Evolutionary conservation across 2,113 vertebrate genomes (phyloP).

Genomic region (Dicaeum eximium): DNA sequence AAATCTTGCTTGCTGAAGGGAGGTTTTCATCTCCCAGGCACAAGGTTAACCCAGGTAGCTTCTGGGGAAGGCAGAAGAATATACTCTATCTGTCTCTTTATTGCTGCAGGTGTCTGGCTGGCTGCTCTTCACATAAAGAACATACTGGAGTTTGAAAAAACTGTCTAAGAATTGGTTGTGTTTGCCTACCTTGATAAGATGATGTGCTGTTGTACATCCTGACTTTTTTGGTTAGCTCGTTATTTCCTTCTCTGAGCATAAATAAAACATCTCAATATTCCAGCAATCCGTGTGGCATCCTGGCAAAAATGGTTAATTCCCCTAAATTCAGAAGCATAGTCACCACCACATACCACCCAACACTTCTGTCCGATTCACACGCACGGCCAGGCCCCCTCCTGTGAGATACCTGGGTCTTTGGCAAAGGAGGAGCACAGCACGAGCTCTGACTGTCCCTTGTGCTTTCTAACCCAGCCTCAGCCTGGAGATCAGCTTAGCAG

Average conservation of each 20-base stretch:
- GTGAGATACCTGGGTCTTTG: not conserved
- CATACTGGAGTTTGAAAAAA: not conserved
- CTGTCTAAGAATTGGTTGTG: not conserved
- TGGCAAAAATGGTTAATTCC: not conserved
- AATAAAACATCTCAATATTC: not conserved
- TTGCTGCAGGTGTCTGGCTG: not conserved
- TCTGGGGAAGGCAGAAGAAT: not conserved
- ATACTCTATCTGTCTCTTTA: not conserved
- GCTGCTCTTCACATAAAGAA: not conserved
- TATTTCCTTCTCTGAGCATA: not conserved
- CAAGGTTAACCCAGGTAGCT: not conserved
- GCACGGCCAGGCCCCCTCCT: not conserved
- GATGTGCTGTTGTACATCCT: not conserved
- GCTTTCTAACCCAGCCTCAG: not conserved
- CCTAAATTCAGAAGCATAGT: fast-evolving
- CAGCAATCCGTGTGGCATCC: not conserved
- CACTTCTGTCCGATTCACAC: not conserved
- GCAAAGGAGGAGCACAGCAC: not conserved
- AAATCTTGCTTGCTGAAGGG: not conserved
- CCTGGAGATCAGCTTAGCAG: not conserved
- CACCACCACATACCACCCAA: not conserved
- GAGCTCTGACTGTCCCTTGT: not conserved
- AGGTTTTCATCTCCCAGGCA: not conserved
- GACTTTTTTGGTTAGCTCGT: not conserved
- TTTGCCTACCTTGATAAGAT: not conserved